Base-by-base conservation (phyloP, 2,113 vertebrate genomes). In the Nyctereutes procyonoides region DNA sequence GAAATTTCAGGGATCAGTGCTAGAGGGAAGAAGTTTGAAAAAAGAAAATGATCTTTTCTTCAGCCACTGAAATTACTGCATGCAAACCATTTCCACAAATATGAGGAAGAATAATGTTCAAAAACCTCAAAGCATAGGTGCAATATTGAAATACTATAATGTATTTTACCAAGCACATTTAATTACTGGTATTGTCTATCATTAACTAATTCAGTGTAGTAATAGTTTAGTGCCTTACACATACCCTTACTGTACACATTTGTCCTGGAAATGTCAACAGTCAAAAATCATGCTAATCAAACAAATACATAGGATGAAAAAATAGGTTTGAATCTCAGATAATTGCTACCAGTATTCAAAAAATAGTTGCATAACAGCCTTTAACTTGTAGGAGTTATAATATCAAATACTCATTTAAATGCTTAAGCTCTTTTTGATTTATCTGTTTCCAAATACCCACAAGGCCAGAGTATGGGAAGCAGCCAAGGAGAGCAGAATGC, bases 371-470 rank as follows among this genome's bases (percentile, higher is more conserved):
- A 81, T 76, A 96, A 85, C 19, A 13, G 19, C 10, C 16, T 93
- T 95, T 85, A 87, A 55, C 48, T 79, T 92, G 11, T 1, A 53
- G 76, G 30, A 90, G 60, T 22, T 35, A 74, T 80, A 73, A 76
- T 87, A 26, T 28, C 60, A 97, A 93, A 55, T n/a, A 51, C 28
- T 28, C 43, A 81, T 56, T 92, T 88, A 35, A 79, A 92, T 80
- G n/a, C 16, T 91, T 84, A 88, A 69, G 74, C 20, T 89, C 9
- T 94, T 81, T 89, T 71, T 79, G 4, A 93, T 95, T 94, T 95
- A 67, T 96, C 74, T 38, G 5, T 77, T 26, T 94, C 62, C 30
- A 95, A 95, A 96, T n/a, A 69, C 4, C 26, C 30, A 48, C 48
- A 90, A 93, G 69, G 69, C 14, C 67, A 95, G 35, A 84, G 7